A percentile compares a stretch with the other conserved stretches of the same genome.
Conservation (phyloP, 2,797 vertebrate genomes). For the Dromococcyx pavoninus region DNA sequence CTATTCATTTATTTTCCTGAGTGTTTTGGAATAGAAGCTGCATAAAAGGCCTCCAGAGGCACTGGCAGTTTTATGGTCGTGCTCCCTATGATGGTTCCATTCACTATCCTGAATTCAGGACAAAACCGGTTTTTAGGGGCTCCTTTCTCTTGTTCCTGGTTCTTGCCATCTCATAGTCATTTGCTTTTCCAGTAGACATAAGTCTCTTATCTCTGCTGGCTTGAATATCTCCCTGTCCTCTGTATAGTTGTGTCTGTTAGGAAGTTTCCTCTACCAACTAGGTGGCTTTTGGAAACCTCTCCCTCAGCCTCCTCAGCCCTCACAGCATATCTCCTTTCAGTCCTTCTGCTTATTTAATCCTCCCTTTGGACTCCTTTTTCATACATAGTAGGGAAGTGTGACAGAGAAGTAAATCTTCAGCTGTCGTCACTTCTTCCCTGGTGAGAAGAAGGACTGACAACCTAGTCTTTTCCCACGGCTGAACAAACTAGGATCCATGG, state of each 20-base stretch:
- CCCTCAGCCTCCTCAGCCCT: background rate
- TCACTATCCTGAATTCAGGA: background rate
- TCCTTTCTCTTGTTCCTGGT: background rate
- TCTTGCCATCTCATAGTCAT: background rate
- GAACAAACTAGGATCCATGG: conserved; percentile 6
- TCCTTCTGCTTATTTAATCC: conserved; percentile 24
- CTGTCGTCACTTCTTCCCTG: background rate
- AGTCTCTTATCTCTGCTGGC: accelerated
- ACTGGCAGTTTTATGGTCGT: background rate
- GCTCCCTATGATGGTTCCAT: background rate
- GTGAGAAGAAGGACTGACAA: background rate
- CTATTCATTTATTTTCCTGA: background rate
- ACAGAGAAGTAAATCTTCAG: conserved; percentile 44
- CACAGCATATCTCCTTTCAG: background rate
- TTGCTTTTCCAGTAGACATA: background rate
- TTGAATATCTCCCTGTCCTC: background rate
- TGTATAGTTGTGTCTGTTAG: background rate
- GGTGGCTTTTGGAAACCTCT: background rate
- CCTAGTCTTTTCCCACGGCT: conserved; percentile 12
- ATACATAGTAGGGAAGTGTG: background rate
- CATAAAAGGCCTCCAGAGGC: background rate
- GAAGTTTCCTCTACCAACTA: background rate
- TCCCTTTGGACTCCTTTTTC: background rate
- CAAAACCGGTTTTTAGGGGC: background rate
- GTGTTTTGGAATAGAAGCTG: background rate